Base-by-base conservation (phyloP, 2,113 vertebrate genomes). In the Apeltes quadracus region DNA sequence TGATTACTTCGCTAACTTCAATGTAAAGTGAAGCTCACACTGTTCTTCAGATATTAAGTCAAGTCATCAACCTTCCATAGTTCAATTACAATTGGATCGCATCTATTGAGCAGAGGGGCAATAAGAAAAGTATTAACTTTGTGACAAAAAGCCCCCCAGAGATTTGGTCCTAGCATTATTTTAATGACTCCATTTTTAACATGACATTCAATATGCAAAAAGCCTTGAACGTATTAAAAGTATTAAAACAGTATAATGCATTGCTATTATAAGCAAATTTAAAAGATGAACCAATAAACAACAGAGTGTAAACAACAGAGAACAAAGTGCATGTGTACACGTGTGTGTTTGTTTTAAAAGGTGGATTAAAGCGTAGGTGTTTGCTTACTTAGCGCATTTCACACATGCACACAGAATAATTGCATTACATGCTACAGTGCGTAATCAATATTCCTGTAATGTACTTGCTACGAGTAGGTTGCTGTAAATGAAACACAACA, bases 361-460 rank as follows among this genome's bases (percentile, higher is more conserved):
- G 41, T 55, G 64, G 9, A 6, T 61, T 34, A 34, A 34, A 34
- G 5, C 5, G 32, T 5, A 34, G 32, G 34, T 46, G 63, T 69
- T 62, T 72, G 89, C 82, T 86, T 76, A 84, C 82, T 77, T 82
- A 84, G 84, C 79, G 84, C 67, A 81, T 89, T 84, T 78, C 63
- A 22, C 48, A 46, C 22, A 29, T 32, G 38, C 32, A 11, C 8
- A 51, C 7, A 66, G 18, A 51, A 43, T 63, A 34, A 73, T 16
- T 34, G 23, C 16, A 18, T 20, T n/a, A 65, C 23, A 34, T 56
- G 55, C 15, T 48, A 68, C 71, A 16, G 46, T 46, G 20, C 72
- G 38, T 41, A 15, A 61, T 72, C 67, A 48, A 72, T 61, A 54
- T 62, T 62, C 51, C 39, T 57, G 27, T 7, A 66, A 61, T 18